Conservation (phyloP, 1,140 invertebrate genomes). For the Zaprionus gabonicus region DNA sequence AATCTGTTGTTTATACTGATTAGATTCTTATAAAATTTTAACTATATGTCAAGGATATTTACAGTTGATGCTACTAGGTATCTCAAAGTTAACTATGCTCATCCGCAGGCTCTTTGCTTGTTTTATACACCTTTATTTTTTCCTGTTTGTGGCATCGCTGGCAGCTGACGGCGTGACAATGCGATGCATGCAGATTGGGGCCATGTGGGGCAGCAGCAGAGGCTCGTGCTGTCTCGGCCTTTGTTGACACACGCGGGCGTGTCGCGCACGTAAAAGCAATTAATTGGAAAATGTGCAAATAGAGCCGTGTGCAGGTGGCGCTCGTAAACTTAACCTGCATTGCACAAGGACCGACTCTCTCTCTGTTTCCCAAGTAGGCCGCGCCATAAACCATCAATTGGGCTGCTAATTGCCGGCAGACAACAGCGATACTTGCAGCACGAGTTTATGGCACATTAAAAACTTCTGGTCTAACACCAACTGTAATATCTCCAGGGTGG, state of each 20-base stretch:
- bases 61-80: not conserved
- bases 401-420: slow-evolving; percentile 1
- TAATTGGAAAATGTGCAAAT: slow-evolving; percentile 81
- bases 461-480: not conserved
- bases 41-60: too few species aligned
- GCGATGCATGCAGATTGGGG: slow-evolving; percentile 2
- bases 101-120: not conserved
- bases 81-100: not conserved
- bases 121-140: slow-evolving; percentile 17
- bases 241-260: slow-evolving; percentile 70
- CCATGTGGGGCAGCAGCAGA: slow-evolving; percentile 11
- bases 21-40: too few species aligned
- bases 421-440: not conserved
- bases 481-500: not conserved
- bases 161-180: slow-evolving; percentile 45
- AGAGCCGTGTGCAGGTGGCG: slow-evolving; percentile 67
- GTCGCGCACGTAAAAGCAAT: slow-evolving; percentile 72
- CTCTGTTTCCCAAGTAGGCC: not conserved
- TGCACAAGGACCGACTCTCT: slow-evolving; percentile 13
- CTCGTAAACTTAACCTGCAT: slow-evolving; percentile 76
- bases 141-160: slow-evolving; percentile 67
- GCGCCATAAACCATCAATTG: slow-evolving; percentile 3
- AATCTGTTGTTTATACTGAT: too few species aligned
- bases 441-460: not conserved
- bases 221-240: slow-evolving; percentile 40